phyloP scores from a whole-genome alignment of 2,888 invertebrate genomes.

The Dolomedes plantarius region DNA sequence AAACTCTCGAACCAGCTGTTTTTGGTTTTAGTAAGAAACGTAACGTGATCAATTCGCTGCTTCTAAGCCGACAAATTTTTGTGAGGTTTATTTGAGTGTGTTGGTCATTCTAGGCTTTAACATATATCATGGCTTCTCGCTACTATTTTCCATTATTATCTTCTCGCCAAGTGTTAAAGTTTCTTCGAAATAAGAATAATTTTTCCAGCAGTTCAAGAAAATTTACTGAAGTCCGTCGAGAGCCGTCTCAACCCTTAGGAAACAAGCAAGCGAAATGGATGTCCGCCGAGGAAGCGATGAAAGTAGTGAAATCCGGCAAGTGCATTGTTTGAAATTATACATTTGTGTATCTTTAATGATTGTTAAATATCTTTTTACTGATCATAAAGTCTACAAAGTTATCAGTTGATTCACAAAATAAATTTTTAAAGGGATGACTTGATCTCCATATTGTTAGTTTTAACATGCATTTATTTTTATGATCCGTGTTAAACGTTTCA shows the following conservation, averaged over 20 bases:
- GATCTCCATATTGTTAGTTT: slow-evolving; percentile 3
- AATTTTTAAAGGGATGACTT: neutral
- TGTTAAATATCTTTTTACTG: no score
- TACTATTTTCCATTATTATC: slow-evolving; percentile 29
- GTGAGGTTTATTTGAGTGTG: no score
- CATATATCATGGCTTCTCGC: slow-evolving; percentile 51
- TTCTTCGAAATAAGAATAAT: slow-evolving; percentile 30
- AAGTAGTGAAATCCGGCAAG: slow-evolving; percentile 88
- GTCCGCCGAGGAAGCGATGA: slow-evolving; percentile 86
- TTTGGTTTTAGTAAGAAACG: neutral
- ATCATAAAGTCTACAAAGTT: no score
- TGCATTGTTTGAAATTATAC: slow-evolving; percentile 35
- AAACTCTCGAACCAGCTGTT: neutral
- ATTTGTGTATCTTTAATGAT: neutral
- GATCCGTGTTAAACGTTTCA: no score
- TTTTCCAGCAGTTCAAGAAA: slow-evolving; percentile 36
- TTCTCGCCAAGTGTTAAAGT: slow-evolving; percentile 37
- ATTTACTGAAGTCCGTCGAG: slow-evolving; percentile 78
- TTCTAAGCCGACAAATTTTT: no score
- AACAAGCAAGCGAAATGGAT: slow-evolving; percentile 85
- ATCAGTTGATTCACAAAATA: neutral
- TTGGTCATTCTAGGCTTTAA: neutral
- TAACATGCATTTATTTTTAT: no score
- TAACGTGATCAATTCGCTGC: no score
- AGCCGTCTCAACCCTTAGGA: slow-evolving; percentile 85